These are phyloP conservation scores for Lagopus muta DNA, from an alignment of 2,113 vertebrate species.

Conservation along the genomic window DNA sequence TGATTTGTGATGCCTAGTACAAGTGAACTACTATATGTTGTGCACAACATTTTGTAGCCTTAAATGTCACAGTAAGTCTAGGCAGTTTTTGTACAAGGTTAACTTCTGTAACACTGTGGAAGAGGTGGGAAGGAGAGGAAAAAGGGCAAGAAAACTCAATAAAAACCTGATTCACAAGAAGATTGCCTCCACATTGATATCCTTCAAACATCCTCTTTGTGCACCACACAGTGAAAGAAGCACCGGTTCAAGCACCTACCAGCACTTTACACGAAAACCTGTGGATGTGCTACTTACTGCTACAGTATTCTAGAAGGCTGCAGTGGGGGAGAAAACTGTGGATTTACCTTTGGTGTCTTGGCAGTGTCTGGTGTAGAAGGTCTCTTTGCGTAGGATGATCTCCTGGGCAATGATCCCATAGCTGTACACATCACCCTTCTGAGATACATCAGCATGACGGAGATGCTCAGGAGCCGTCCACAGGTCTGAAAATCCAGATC, in stretches of 20 bases:
- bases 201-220: not conserved
- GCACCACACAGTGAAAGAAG: not conserved
- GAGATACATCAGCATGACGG: constrained; percentile 85
- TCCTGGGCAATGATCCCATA: constrained; percentile 95
- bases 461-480: constrained; percentile 96
- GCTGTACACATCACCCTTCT: constrained; percentile 96
- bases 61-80: not conserved
- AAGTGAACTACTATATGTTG: not conserved
- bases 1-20: constrained; percentile 2
- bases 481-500: constrained; percentile 78
- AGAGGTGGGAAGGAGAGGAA: not conserved
- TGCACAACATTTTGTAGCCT: not conserved
- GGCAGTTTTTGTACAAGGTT: not conserved
- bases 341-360: constrained; percentile 73
- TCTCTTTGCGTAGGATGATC: constrained; percentile 85
- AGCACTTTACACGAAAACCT: not conserved
- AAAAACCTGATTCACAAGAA: not conserved
- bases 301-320: not conserved
- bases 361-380: constrained; percentile 85
- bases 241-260: not conserved
- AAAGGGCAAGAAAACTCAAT: not conserved
- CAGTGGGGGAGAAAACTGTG: not conserved
- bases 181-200: not conserved
- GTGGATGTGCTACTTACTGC: not conserved
- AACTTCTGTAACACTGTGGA: not conserved